Percentiles rank a stretch among this genome's conserved stretches.
These are phyloP conservation scores for Cantharis nigra DNA, from an alignment of 2,888 invertebrate species.

Conservation along the genomic window DNA sequence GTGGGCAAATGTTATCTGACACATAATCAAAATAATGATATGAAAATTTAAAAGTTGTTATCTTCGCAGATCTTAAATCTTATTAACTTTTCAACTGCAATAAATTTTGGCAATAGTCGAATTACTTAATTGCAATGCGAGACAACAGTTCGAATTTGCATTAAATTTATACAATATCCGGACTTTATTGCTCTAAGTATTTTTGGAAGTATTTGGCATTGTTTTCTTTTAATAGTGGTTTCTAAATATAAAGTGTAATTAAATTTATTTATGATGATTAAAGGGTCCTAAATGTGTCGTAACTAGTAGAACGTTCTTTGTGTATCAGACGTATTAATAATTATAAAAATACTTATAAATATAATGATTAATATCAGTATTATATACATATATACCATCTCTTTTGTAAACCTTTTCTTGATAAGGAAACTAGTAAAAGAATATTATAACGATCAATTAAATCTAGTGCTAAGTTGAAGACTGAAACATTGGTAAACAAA, in stretches of 20 bases:
- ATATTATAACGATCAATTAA: too few species aligned
- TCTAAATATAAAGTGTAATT: neutral
- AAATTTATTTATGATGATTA: neutral
- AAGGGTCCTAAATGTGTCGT: neutral
- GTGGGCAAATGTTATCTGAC: neutral
- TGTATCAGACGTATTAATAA: neutral
- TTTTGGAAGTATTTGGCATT: neutral
- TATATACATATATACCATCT: neutral
- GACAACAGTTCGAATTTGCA: neutral
- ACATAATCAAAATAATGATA: neutral
- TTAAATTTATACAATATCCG: neutral
- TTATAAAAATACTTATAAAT: too few species aligned
- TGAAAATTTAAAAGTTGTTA: neutral
- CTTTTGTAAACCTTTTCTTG: neutral
- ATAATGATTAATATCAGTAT: neutral
- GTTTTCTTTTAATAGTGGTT: neutral
- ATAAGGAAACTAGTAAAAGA: too few species aligned
- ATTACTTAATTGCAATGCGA: neutral
- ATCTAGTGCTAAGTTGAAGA: too few species aligned
- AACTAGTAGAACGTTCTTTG: neutral
- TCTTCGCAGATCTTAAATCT: neutral
- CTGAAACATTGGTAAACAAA: too few species aligned
- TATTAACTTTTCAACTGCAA: neutral
- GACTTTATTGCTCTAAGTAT: neutral
- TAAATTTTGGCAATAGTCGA: neutral